Conservation (phyloP, 2,888 invertebrate species). For the Thymelicus lineola region DNA sequence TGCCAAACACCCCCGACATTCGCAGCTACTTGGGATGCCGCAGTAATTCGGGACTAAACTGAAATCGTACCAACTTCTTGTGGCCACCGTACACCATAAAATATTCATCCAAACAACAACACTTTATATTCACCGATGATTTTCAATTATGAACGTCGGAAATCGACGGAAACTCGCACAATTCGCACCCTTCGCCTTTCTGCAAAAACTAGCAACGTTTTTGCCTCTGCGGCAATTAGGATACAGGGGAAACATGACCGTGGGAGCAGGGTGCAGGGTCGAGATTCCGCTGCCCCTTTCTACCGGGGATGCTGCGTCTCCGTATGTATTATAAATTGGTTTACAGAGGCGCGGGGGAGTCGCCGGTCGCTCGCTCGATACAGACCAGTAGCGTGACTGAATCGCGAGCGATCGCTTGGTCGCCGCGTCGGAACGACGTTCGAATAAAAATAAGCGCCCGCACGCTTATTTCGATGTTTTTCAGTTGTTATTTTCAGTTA, state of each 20-base stretch:
- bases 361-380: conserved; percentile 75
- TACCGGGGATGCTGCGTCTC: conserved; percentile 81
- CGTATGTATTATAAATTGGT: conserved; percentile 86
- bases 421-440: conserved; percentile 44
- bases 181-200: conserved; percentile 80
- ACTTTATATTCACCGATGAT: conserved; percentile 52
- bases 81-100: conserved; percentile 8
- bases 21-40: conserved; percentile 5
- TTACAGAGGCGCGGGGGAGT: conserved; percentile 79
- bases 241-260: conserved; percentile 48
- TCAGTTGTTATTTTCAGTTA: conserved; percentile 45
- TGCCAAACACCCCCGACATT: conserved; percentile 26
- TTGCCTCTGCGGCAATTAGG: conserved; percentile 78
- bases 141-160: conserved; percentile 68
- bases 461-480: conserved; percentile 42
- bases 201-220: conserved; percentile 77
- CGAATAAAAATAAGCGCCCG: conserved; percentile 52
- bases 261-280: conserved; percentile 50
- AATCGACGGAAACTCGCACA: conserved; percentile 70
- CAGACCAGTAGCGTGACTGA: conserved; percentile 72
- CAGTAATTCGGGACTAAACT: neutral
- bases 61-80: conserved; percentile 5
- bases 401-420: conserved; percentile 57
- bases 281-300: conserved; percentile 48
- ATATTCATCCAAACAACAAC: conserved; percentile 32